Evolutionary conservation across 2,797 vertebrate genomes (phyloP), one percentile per base, ranked within the genome.

Genomic region (Sebastes umbrosus): DNA sequence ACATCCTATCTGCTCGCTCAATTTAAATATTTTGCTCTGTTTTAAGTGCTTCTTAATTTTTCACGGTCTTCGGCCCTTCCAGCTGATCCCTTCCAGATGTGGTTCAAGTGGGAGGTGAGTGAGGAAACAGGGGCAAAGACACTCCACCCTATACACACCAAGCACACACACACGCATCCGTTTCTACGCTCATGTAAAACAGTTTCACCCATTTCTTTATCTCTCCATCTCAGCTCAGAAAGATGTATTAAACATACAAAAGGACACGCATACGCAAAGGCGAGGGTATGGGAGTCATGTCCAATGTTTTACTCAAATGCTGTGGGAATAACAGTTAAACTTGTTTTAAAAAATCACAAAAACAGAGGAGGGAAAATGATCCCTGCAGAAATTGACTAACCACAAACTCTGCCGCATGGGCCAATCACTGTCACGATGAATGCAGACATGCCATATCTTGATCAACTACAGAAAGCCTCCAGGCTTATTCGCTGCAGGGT

Each of bases 21-120:
- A 89, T 92, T 94, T 90, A 93, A 94, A 94, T 90, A 92, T 93
- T 93, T 94, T 86, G 88, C 85, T 58, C 79, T 73, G 78, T 92
- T 93, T 91, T 88, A 93, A 93, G 88, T 90, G 91, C 88, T 95
- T 93, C 84, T 91, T 94, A 92, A 92, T 94, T 95, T 94, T 93
- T 93, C 84, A 89, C 55, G 67, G 75, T 84, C 81, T 93, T 89
- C 71, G 73, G 71, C 63, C 54, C 75, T 83, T 84, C 80, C 67
- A 90, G 64, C 84, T 92, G 90, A 94, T 94, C 52, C 82, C 39
- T 94, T 95, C 93, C 93, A 95, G 93, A 95, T 95, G 95, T 91
- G 83, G 9, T 64, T 90, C 4, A 79, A 68, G 68, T 69, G 66
- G 54, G 84, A 90, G 84, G 85, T 85, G 84, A 91, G 78, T 72